Percentiles rank a stretch among this genome's conserved stretches.
Evolutionary conservation across 2,888 invertebrate species (phyloP).

Genomic region (Lasioglossum villosulum): DNA sequence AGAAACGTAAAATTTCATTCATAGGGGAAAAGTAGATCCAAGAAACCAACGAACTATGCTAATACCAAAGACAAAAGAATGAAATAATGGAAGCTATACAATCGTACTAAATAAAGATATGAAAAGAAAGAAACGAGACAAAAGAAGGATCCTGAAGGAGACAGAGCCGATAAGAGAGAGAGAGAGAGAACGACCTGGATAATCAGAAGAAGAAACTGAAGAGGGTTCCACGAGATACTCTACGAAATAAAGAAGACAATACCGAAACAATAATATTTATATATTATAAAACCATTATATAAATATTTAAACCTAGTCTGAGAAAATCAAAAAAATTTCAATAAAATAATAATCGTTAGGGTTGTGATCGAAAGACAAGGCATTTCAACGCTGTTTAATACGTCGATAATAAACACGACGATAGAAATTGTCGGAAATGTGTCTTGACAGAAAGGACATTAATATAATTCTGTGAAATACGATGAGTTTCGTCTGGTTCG

Average conservation of each 20-base stretch:
- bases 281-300: too few species aligned
- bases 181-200: background rate
- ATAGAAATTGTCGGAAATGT: background rate
- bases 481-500: background rate
- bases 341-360: background rate
- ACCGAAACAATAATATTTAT: too few species aligned
- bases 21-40: background rate
- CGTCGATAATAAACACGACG: background rate
- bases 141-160: background rate
- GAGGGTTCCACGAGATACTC: background rate
- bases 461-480: background rate
- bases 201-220: constrained; percentile 1
- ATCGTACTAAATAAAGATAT: constrained; percentile 1
- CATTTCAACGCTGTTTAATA: background rate
- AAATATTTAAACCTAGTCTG: background rate
- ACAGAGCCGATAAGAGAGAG: too few species aligned
- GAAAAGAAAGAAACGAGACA: constrained; percentile 1
- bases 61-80: background rate
- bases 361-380: background rate
- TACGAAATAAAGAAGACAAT: background rate
- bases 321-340: background rate
- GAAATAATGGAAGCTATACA: background rate
- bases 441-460: background rate
- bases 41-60: constrained; percentile 1
- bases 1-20: background rate